Conservation (phyloP, 2,888 invertebrate species). For the Sesamia inferens region DNA sequence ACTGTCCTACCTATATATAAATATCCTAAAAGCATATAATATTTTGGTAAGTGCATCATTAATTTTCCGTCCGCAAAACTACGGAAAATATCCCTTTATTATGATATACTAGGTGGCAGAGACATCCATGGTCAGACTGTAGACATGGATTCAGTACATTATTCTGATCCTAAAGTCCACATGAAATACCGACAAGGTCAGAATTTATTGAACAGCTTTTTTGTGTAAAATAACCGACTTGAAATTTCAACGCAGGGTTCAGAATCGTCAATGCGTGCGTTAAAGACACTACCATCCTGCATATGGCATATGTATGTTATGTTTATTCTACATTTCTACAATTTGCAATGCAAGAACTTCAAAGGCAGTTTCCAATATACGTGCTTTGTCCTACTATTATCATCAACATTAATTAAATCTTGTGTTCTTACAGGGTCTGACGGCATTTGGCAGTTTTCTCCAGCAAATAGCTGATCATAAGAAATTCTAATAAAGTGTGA, state of each 20-base stretch:
- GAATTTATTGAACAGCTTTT: not conserved
- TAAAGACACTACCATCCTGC: no score
- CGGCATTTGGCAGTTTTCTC: not conserved
- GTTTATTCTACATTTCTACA: not conserved
- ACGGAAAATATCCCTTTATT: no score
- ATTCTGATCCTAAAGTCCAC: no score
- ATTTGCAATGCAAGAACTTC: not conserved
- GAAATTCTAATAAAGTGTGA: constrained; percentile 1
- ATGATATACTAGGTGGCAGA: no score
- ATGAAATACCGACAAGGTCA: not conserved
- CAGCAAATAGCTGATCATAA: not conserved
- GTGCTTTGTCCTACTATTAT: not conserved
- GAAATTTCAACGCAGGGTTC: not conserved
- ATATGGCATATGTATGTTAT: not conserved
- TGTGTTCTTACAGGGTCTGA: constrained; percentile 22
- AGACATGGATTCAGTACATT: not conserved
- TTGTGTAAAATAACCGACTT: no score
- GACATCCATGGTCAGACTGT: not conserved
- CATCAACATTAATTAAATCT: not conserved
- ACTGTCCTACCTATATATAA: no score
- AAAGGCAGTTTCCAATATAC: not conserved
- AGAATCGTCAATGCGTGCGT: not conserved
- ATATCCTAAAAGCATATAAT: no score
- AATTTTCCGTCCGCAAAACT: no score
- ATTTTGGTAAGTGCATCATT: no score